These are phyloP conservation scores for Toxotes jaculatrix DNA, from an alignment of 2,113 vertebrate species.

Conservation along the genomic window DNA sequence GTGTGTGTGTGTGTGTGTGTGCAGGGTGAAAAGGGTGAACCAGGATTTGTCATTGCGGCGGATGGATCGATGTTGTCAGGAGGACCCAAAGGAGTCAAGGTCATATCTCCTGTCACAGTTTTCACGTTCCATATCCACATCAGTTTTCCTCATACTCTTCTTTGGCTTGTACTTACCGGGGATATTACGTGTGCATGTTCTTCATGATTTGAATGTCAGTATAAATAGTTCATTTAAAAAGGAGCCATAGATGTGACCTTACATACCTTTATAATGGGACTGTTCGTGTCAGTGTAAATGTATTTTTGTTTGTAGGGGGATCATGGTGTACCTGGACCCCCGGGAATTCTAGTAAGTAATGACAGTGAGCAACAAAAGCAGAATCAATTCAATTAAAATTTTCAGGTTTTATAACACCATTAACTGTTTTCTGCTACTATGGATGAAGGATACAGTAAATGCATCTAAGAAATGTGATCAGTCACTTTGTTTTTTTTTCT, in stretches of 20 bases:
- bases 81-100: slow-evolving; percentile 87
- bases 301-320: slow-evolving; percentile 86
- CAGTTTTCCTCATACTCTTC: rapidly evolving
- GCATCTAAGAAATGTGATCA: not conserved
- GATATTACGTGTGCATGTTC: not conserved
- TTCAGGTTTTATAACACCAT: not conserved
- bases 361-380: not conserved
- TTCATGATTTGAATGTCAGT: not conserved
- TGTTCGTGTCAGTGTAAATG: not conserved
- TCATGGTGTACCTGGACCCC: slow-evolving; percentile 82
- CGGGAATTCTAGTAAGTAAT: slow-evolving; percentile 86
- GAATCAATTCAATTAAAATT: not conserved
- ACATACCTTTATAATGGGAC: not conserved
- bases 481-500: slow-evolving; percentile 39
- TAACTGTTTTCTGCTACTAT: not conserved
- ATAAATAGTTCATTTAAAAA: not conserved
- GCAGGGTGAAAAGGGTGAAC: slow-evolving; percentile 94
- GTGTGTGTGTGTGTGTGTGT: slow-evolving; percentile 11
- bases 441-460: not conserved
- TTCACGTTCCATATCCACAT: not conserved
- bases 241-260: not conserved
- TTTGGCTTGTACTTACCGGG: not conserved
- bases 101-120: slow-evolving; percentile 3
- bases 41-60: slow-evolving; percentile 82
- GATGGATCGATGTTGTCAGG: slow-evolving; percentile 81